These are phyloP conservation scores for Saiga tatarica DNA, from an alignment of 2,113 vertebrate genomes.

Conservation along the genomic window DNA sequence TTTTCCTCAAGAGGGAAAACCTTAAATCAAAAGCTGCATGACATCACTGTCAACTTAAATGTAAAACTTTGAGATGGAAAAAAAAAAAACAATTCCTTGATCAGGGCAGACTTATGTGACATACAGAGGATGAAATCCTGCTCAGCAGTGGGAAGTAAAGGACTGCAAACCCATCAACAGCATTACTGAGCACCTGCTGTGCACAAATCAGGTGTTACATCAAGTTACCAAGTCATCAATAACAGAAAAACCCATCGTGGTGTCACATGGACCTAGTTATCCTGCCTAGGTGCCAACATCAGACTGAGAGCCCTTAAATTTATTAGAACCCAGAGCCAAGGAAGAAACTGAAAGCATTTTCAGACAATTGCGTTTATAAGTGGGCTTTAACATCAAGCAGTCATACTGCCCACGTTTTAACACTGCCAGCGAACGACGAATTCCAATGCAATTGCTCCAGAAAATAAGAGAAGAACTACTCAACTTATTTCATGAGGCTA, in stretches of 20 bases:
- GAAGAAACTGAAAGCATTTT: slow-evolving; percentile 40
- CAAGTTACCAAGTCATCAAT: not conserved
- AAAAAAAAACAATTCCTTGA: not conserved
- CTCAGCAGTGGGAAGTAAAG: not conserved
- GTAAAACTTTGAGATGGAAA: not conserved
- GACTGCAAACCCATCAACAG: not conserved
- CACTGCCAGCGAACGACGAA: not conserved
- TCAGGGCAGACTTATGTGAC: not conserved
- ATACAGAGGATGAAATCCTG: not conserved
- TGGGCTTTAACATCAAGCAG: not conserved
- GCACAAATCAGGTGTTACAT: not conserved
- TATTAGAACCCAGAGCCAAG: not conserved
- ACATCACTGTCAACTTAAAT: slow-evolving; percentile 1
- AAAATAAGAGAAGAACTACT: not conserved
- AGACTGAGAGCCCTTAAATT: not conserved
- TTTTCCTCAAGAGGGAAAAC: not conserved
- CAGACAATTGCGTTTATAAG: not conserved
- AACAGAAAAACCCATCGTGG: not conserved
- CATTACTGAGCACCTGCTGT: not conserved
- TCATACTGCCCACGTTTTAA: not conserved
- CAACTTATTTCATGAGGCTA: not conserved
- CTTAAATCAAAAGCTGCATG: not conserved
- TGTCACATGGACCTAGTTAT: not conserved
- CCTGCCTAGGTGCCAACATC: not conserved
- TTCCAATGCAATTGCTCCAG: not conserved